phyloP scores from a whole-genome alignment of 2,888 invertebrate genomes.

The Lissocephala sabroskyi region DNA sequence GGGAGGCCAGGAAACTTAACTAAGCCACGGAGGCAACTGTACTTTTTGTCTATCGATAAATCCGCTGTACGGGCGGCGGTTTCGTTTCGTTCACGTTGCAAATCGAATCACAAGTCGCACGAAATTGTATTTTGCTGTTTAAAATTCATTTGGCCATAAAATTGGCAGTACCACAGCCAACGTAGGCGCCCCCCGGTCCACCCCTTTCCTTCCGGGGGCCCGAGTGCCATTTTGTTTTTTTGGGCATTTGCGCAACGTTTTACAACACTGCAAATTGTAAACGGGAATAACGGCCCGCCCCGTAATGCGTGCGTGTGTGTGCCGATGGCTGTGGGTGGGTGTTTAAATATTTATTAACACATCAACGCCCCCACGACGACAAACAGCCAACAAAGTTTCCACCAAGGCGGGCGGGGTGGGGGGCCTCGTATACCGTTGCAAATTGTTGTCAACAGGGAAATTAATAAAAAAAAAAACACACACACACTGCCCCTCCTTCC shows the following conservation, averaged over 20 bases:
- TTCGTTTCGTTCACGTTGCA: too few relatives aligned
- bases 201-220: neutral
- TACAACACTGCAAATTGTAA: conserved; percentile 54
- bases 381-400: conserved; percentile 5
- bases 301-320: conserved; percentile 22
- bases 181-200: conserved; percentile 18
- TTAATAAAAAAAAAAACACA: conserved; percentile 59
- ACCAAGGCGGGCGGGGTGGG: conserved; percentile 41
- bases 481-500: too few relatives aligned
- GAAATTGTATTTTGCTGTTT: conserved; percentile 45
- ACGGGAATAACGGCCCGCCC: conserved; percentile 23
- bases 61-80: too few relatives aligned
- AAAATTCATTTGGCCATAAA: conserved; percentile 62
- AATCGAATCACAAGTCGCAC: conserved; percentile 56
- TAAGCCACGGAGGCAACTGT: too few relatives aligned
- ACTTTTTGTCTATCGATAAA: too few relatives aligned
- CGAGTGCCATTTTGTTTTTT: conserved; percentile 19
- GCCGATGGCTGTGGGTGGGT: conserved; percentile 31
- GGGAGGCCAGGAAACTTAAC: too few relatives aligned
- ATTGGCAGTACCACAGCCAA: conserved; percentile 25
- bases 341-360: conserved; percentile 71
- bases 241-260: conserved; percentile 52
- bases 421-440: conserved; percentile 62
- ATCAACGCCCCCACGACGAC: conserved; percentile 59
- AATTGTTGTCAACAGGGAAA: conserved; percentile 65